Percentiles rank a stretch among this genome's conserved stretches.
Evolutionary conservation across 2,113 vertebrate genomes (phyloP).

Genomic region (Microcebus griseorufus): DNA sequence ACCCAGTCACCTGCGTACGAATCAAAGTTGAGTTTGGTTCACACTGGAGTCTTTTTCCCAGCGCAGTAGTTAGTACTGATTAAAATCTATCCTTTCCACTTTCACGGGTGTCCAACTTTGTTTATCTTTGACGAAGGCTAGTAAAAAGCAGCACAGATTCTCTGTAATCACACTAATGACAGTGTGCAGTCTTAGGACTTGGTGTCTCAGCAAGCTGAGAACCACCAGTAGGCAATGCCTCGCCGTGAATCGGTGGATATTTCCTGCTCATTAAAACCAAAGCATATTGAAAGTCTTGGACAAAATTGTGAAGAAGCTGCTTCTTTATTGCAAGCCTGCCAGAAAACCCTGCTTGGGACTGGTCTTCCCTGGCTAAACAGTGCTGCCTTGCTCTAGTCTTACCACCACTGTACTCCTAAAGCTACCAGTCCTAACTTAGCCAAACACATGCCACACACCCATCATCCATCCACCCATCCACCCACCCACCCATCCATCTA

Average conservation of each 20-base stretch:
- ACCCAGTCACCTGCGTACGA: background rate
- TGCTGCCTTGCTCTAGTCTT: background rate
- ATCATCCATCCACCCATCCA: no score
- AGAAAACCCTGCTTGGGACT: background rate
- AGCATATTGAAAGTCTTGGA: no score
- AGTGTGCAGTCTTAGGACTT: fast-evolving
- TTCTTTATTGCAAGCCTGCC: background rate
- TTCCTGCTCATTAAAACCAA: background rate
- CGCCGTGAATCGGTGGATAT: fast-evolving
- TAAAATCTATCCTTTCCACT: no score
- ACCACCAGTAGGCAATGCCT: background rate
- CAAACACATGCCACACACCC: background rate
- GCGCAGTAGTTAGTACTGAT: no score
- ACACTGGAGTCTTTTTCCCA: background rate
- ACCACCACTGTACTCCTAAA: background rate
- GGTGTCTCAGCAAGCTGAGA: background rate
- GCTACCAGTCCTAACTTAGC: background rate
- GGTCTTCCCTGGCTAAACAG: fast-evolving
- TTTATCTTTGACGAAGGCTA: background rate
- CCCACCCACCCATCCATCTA: no score
- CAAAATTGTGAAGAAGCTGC: fast-evolving
- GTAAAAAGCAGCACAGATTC: no score
- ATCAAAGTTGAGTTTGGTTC: background rate
- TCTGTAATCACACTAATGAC: background rate
- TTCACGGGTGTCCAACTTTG: background rate